Conservation (phyloP, 2,888 invertebrate species). For the Saturnia pavonia region DNA sequence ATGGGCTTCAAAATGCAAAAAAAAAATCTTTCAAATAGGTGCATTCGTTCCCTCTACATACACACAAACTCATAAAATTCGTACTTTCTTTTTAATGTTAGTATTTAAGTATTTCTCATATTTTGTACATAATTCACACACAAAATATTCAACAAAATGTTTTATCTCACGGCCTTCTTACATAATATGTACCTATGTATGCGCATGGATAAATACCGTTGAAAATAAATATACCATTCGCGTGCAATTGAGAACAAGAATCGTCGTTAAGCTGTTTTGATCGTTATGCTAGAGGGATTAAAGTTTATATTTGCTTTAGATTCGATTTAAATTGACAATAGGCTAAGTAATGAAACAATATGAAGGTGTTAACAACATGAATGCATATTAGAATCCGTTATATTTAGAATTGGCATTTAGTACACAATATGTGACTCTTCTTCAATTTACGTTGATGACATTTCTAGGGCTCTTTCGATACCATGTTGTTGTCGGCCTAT, state of each 20-base stretch:
- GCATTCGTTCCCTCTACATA: too few species aligned
- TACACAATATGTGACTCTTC: not conserved
- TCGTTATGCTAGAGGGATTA: not conserved
- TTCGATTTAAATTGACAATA: not conserved
- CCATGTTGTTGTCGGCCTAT: too few species aligned
- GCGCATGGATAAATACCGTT: slow-evolving; percentile 9
- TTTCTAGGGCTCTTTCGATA: not conserved
- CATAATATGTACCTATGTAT: slow-evolving; percentile 3
- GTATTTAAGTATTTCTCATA: not conserved
- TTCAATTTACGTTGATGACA: not conserved
- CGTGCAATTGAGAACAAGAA: not conserved
- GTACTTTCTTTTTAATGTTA: too few species aligned
- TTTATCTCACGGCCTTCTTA: slow-evolving; percentile 9
- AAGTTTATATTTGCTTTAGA: not conserved
- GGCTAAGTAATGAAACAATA: not conserved
- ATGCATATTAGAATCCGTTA: not conserved
- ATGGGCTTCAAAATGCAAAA: too few species aligned
- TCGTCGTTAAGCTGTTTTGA: not conserved
- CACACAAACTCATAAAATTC: too few species aligned
- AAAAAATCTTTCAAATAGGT: too few species aligned
- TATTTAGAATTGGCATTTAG: not conserved
- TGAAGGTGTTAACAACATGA: slow-evolving; percentile 7
- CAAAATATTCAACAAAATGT: not conserved
- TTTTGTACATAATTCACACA: not conserved
- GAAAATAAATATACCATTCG: slow-evolving; percentile 9